Evolutionary conservation across 64 coral and sea anemone genomes (phyloP), one percentile per base, ranked within the genome.

Genomic region (Actinia equina): DNA sequence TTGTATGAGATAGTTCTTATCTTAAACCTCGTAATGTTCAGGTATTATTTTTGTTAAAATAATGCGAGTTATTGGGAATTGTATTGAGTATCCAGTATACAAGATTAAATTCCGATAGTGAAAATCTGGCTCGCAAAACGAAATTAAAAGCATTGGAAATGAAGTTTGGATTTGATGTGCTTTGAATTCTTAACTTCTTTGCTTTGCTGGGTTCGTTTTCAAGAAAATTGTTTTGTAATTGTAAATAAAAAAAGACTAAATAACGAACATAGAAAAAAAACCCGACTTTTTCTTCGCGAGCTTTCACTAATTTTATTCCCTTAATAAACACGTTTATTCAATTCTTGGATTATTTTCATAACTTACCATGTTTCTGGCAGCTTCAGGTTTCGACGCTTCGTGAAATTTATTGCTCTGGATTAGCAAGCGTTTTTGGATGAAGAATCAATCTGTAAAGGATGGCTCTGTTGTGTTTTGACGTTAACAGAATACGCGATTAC

Each of bases 91-190:
- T 69, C 20, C 22, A 20, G 30, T 41, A 25, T 0, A 41, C 15
- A 30, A 74, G 69, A 74, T 37, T 9, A 74, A 30, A 74, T 74
- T 74, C 69, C 69, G 69, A 74, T 74, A 30, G 69, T 74, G 23
- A 74, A 41, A 74, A 74, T 65, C 69, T 41, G 69, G 30, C 2
- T 74, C 25, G 11, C 22, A 30, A 41, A 37, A 71, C 11, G 27
- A 74, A 74, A 74, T 74, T 3, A 30, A 41, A 74, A 30, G 41
- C 69, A 74, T 9, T 22, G 6, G 62, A 65, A 65, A 65, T 20
- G 7, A 65, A 23, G 62, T 9, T 65, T 23, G 22, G 22, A 23
- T 14, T 23, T n/a, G 5, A n/a, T 65, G 19, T 3, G 1, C n/a
- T 1, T 65, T 23, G 7, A 20, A 20, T 65, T n/a, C 62, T 3